These are phyloP conservation scores for Poecile montanus DNA, from an alignment of 2,797 vertebrate genomes.

Conservation along the genomic window DNA sequence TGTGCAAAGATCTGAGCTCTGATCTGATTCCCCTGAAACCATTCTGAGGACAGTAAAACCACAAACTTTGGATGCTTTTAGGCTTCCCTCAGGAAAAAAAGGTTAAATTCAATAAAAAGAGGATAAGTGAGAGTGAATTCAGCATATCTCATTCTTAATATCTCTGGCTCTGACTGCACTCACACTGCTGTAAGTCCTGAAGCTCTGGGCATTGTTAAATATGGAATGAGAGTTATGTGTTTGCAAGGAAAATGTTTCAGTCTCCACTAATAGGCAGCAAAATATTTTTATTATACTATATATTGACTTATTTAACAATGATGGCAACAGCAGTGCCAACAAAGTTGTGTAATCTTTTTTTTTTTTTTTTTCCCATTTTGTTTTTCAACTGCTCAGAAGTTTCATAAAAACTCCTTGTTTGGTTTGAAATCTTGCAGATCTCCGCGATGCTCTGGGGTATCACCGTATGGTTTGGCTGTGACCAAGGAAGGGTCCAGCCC, in stretches of 20 bases:
- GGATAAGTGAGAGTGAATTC: neutral
- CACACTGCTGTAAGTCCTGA: neutral
- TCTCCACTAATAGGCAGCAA: neutral
- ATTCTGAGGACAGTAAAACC: neutral
- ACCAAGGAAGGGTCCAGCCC: neutral
- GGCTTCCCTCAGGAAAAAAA: neutral
- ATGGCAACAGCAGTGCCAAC: neutral
- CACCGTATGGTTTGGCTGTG: fast-evolving
- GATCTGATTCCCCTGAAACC: neutral
- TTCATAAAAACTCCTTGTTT: neutral
- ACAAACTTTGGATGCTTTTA: neutral
- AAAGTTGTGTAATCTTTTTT: neutral
- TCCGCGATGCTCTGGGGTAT: neutral
- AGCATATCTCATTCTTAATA: neutral
- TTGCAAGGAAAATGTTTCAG: neutral
- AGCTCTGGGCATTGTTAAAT: neutral
- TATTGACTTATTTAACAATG: neutral
- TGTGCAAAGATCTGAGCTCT: neutral
- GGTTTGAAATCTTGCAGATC: neutral
- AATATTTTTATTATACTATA: neutral
- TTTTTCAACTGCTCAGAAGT: neutral
- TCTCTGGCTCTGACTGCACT: neutral
- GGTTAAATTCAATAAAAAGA: neutral
- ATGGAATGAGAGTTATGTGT: neutral
- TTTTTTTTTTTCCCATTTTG: neutral